Evolutionary conservation across 2,113 vertebrate species (phyloP).

Genomic region (Callipepla squamata): DNA sequence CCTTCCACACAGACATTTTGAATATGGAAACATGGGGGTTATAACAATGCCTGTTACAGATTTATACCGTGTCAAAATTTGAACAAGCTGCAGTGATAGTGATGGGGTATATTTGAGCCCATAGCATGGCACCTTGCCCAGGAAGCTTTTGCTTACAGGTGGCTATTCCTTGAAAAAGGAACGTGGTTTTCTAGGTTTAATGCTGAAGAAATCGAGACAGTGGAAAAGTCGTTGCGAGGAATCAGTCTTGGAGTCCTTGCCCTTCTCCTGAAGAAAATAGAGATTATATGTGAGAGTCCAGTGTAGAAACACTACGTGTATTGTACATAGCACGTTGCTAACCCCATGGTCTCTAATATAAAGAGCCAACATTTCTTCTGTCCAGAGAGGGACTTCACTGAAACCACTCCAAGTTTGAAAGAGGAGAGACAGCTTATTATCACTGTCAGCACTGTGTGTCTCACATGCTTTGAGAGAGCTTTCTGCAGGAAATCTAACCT

Average conservation of each 20-base stretch:
- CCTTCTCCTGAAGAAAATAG: neutral
- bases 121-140: neutral
- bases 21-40: neutral
- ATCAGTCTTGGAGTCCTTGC: neutral
- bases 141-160: neutral
- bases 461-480: neutral
- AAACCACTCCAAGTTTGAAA: neutral
- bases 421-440: neutral
- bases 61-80: neutral
- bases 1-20: neutral
- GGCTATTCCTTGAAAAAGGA: neutral
- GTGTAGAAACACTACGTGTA: neutral
- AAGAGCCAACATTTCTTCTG: neutral
- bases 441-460: neutral
- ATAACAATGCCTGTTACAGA: neutral
- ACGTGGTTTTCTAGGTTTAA: neutral
- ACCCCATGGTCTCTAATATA: fast-evolving
- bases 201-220: neutral
- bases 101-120: neutral
- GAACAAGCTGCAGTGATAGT: neutral
- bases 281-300: neutral
- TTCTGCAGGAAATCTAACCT: neutral
- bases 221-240: neutral
- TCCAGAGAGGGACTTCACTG: neutral
- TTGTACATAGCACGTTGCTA: fast-evolving